Base-by-base conservation (phyloP, 2,888 invertebrate species). In the Scaptomyza cyrtandrae region DNA sequence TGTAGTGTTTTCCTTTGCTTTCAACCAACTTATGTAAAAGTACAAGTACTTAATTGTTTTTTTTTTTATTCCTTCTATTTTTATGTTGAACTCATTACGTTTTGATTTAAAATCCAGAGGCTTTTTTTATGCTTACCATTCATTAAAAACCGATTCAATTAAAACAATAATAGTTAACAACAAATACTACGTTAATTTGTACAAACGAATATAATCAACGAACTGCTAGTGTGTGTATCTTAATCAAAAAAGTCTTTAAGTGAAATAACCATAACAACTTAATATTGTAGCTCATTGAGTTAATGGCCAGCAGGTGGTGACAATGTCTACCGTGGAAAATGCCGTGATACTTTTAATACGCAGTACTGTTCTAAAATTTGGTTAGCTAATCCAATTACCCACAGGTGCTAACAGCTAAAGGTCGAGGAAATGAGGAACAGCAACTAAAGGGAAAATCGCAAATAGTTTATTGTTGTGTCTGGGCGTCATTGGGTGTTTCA, bases 111-210 rank as follows among this genome's bases (percentile, higher is more conserved):
- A 75, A 75, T 88, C 82, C 78, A 82, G 86, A 89, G 86, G 89
- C 90, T 90, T 89, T 84, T 89, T 86, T 84, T 87, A 89, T 88
- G 88, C 86, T 50, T 78, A 73, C 78, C 90, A 89, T 90, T 86
- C 73, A 85, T 77, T 70, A 71, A 62, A 62, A 75, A 59, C 44
- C 74, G 64, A 78, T 78, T 75, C 63, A 80, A 85, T 74, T 71
- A 48, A 78, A 74, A 69, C 61, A 44, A 58, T 49, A 62, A 60
- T 56, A 78, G 65, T 71, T 58, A 74, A 71, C 29, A 55, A 64
- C n/a, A 61, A 61, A 75, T 24, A 73, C 19, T 24, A 73, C 19
- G 39, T 52, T 27, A 52, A 52, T 52, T 29, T 33, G 33, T 71
- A 57, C 27, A 27, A 70, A 67, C 33, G 70, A 65, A 27, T 46